Conservation (phyloP, 2,888 invertebrate genomes). For the Alsophila aescularia region DNA sequence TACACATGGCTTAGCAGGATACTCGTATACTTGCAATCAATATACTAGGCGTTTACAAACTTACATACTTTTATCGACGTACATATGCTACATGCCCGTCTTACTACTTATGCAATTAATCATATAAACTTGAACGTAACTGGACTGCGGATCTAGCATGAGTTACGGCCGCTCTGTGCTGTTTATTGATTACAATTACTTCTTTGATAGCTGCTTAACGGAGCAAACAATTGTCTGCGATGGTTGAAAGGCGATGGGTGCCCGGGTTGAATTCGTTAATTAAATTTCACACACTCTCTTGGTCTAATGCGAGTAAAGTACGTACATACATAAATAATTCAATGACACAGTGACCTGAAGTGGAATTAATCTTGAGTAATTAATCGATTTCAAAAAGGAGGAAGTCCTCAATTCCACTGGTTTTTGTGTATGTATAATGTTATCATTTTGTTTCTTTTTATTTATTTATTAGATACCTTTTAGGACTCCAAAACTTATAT, state of each 20-base stretch:
- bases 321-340: background rate
- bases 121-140: slow-evolving; percentile 17
- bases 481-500: no score
- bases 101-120: slow-evolving; percentile 11
- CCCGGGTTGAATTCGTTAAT: background rate
- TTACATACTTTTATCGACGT: no score
- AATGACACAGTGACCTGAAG: background rate
- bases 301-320: no score
- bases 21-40: background rate
- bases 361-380: background rate
- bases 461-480: no score
- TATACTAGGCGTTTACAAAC: background rate
- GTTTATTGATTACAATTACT: slow-evolving; percentile 17
- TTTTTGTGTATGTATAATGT: no score
- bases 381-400: no score
- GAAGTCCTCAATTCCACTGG: no score
- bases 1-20: no score
- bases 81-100: background rate
- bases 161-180: slow-evolving; percentile 18
- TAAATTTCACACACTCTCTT: slow-evolving; percentile 7
- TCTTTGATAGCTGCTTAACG: slow-evolving; percentile 10
- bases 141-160: slow-evolving; percentile 13
- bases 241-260: slow-evolving; percentile 2
- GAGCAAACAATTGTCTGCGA: slow-evolving; percentile 18
- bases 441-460: no score